Evolutionary conservation across 64 coral and sea anemone species (phyloP), one percentile per base, ranked within the genome.

Genomic region (Stylophora pistillata): DNA sequence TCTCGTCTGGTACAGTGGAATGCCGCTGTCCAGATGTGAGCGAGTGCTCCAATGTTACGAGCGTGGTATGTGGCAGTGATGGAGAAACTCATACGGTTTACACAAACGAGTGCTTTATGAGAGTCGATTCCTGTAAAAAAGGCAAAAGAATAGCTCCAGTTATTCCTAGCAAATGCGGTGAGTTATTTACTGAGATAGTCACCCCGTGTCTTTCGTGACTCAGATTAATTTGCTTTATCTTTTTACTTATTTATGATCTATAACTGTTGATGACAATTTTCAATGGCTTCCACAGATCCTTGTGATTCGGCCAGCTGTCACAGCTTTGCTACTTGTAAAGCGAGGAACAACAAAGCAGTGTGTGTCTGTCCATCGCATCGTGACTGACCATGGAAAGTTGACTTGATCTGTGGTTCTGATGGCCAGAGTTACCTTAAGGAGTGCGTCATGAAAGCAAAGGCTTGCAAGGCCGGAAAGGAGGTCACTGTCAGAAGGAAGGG

Each of bases 11-110:
- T 29, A 74, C 91, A 28, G 89, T 93, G 30, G 94, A 89, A 71
- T 96, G 94, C 81, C 81, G 88, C 41, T 96, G 94, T 71, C 94
- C 94, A 58, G 91, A 93, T 66, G 66, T 86, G 31, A 82, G 25
- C 18, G 86, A 96, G 13, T 96, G 94, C 70, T 25, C 60, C 13
- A 62, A 71, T 78, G 74, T 47, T 29, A 29, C 62, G n/a, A 55
- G 23, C 57, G 57, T 37, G 28, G 81, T 91, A 15, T 91, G 89
- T 18, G 89, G 89, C 18, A 76, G 71, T 68, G 81, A 91, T 74
- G 89, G 89, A 13, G 62, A 72, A 13, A 71, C 28, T 41, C 72
- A 74, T 9, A 91, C 85, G 62, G 61, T 74, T 18, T 91, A 86
- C 23, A 16, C 63, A 3, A 91, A 74, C 72, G 18, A 25, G 9